Conservation (phyloP, 1,140 invertebrate genomes). For the Drosophila setifemur region DNA sequence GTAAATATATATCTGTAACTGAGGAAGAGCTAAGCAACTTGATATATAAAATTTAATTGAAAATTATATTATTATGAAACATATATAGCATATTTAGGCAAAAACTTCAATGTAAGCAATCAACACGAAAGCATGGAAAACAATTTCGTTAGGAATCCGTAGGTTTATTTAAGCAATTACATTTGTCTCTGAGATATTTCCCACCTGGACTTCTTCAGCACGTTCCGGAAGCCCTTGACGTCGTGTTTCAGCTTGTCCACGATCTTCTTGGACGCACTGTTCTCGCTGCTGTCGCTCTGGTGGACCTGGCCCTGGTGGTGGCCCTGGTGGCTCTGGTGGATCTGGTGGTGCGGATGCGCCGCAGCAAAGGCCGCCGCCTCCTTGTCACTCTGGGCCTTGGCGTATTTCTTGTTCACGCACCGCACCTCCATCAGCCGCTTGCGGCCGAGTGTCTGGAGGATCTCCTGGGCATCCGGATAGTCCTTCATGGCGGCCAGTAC, state of each 20-base stretch:
- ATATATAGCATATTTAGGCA: too few species aligned
- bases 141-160: too few species aligned
- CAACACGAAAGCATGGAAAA: too few species aligned
- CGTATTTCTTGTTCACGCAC: constrained; percentile 82
- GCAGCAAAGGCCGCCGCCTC: constrained; percentile 63
- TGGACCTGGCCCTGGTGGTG: constrained; percentile 83
- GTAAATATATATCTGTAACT: too few species aligned
- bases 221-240: constrained; percentile 89
- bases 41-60: too few species aligned
- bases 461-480: constrained; percentile 97
- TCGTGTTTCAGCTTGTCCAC: constrained; percentile 92
- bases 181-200: background rate
- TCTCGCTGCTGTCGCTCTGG: constrained; percentile 85
- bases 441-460: constrained; percentile 92
- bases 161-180: too few species aligned
- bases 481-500: constrained; percentile 97
- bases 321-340: constrained; percentile 51
- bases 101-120: too few species aligned
- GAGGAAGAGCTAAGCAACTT: too few species aligned
- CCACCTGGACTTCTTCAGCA: constrained; percentile 85
- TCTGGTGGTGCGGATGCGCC: constrained; percentile 72
- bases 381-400: constrained; percentile 68
- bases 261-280: constrained; percentile 88
- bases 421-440: constrained; percentile 94
- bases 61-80: too few species aligned